phyloP scores from a whole-genome alignment of 2,113 vertebrate species.

The Cyprinus carpio region DNA sequence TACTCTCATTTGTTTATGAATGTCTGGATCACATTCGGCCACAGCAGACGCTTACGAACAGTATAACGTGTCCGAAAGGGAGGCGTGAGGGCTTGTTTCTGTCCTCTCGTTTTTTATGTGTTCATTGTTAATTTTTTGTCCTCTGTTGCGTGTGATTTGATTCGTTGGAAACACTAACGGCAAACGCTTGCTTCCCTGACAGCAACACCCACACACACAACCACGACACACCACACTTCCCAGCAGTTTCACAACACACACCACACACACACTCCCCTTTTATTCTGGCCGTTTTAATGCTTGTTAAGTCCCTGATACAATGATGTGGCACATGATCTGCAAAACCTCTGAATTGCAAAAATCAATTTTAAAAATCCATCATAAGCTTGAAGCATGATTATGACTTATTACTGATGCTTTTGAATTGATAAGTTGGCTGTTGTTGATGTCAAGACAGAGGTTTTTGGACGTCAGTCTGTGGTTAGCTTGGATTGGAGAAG shows the following conservation, averaged over 20 bases:
- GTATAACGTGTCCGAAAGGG: too few relatives aligned
- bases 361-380: too few relatives aligned
- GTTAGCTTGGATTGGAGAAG: slow-evolving; percentile 55
- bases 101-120: background rate
- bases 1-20: background rate
- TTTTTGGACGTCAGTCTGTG: slow-evolving; percentile 33
- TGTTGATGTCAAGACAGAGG: background rate
- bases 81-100: background rate
- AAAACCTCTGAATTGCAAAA: background rate
- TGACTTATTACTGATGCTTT: background rate
- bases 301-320: background rate
- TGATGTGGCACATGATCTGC: slow-evolving; percentile 15
- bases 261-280: background rate
- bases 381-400: background rate
- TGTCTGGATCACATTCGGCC: background rate
- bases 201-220: slow-evolving; percentile 43
- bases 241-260: too few relatives aligned
- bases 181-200: slow-evolving; percentile 56
- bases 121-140: slow-evolving; percentile 43
- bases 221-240: background rate
- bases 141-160: slow-evolving; percentile 51
- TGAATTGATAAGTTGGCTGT: background rate
- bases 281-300: background rate
- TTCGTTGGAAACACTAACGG: slow-evolving; percentile 27
- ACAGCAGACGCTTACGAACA: background rate